Conservation (phyloP, 2,888 invertebrate genomes). For the Drosophila eohydei region DNA sequence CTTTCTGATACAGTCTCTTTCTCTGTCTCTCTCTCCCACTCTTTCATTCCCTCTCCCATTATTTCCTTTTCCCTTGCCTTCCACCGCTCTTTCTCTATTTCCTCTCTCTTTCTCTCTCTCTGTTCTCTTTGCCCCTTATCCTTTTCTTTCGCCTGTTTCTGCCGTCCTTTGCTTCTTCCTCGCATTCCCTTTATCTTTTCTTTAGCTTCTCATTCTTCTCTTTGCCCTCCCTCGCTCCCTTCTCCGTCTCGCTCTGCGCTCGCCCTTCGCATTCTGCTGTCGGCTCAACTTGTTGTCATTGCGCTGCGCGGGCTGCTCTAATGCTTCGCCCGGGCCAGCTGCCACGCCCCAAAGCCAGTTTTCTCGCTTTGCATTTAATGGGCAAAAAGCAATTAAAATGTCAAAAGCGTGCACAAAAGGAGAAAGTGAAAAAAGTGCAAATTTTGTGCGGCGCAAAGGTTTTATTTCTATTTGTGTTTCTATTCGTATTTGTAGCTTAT, state of each 20-base stretch:
- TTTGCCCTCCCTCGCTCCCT: too few species aligned
- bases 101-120: too few species aligned
- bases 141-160: not conserved
- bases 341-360: constrained; percentile 6
- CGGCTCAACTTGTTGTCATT: not conserved
- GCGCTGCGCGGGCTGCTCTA: not conserved
- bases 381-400: constrained; percentile 79
- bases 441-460: constrained; percentile 53
- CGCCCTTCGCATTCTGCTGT: not conserved
- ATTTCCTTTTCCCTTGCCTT: not conserved
- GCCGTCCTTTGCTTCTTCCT: too few species aligned
- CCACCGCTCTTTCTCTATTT: too few species aligned
- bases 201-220: not conserved
- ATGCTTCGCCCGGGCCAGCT: not conserved
- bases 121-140: not conserved
- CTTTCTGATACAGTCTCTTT: not conserved
- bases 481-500: constrained; percentile 27
- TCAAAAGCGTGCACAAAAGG: constrained; percentile 80
- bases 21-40: not conserved
- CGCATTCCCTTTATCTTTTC: not conserved
- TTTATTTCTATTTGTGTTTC: constrained; percentile 22
- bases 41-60: not conserved
- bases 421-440: constrained; percentile 78
- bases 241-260: too few species aligned
- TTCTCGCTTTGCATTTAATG: constrained; percentile 63